Base-by-base conservation (phyloP, 2,888 invertebrate genomes). In the Rhagonycha fulva region DNA sequence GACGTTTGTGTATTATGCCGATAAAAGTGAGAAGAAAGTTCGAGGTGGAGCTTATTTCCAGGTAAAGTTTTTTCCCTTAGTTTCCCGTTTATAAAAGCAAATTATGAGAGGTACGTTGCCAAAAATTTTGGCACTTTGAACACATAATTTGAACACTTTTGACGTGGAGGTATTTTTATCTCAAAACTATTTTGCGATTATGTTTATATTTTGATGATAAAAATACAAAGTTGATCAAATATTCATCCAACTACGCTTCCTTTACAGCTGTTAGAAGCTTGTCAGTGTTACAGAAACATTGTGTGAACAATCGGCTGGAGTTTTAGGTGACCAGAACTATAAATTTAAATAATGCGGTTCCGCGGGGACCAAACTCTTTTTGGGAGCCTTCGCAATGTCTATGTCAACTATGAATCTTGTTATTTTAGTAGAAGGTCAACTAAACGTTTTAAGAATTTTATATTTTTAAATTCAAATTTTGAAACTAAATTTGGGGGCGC, bases 1-100 rank as follows among this genome's bases (percentile, higher is more conserved):
- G 87, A 95, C 96, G 72, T 92, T 98, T 81, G 93, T 96, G 79
- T 98, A 98, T 89, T 98, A 95, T 88, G 93, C 94, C 82, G 97
- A 98, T 88, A 95, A 95, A 87, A 93, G 92, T 83, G 97, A 97
- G 88, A 94, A 94, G 83, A 98, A 97, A 86, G 92, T 95, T 12
- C 90, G 96, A 72, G 98, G 98, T 72, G 96, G 96, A 68, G 94
- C 96, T 76, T 96, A 96, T 87, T 97, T 97, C 88, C 95, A 96
- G 91, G 96, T 96, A 87, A 88, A 85, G 84, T 71, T 14, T 70
- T 63, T n/a, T 26, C 28, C 32, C 24, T 47, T 28, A 12, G 47
- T 12, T 12, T 23, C 4, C 4, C 14, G 12, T 7, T 63, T 12
- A 63, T 14, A 24, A 23, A 24, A 24, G n/a, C 63, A 66, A 30